phyloP scores from a whole-genome alignment of 2,797 vertebrate genomes.

The Sebastes iracundus region DNA sequence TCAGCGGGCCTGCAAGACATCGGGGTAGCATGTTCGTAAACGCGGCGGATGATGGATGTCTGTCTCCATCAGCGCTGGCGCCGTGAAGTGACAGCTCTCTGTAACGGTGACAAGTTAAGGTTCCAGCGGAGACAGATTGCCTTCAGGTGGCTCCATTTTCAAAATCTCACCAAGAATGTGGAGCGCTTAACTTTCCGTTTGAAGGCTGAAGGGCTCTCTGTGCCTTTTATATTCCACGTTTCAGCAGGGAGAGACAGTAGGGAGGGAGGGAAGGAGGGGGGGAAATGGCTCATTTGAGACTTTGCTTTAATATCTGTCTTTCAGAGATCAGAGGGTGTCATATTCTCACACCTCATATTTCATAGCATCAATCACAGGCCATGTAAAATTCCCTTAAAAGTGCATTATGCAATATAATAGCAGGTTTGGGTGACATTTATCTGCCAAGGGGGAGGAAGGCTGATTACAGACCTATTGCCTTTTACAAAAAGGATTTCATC shows the following conservation, averaged over 20 bases:
- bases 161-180: conserved; percentile 63
- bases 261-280: background rate
- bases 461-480: conserved; percentile 70
- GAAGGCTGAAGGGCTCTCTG: conserved; percentile 80
- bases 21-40: conserved; percentile 37
- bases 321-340: conserved; percentile 81
- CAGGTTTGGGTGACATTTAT: conserved; percentile 72
- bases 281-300: conserved; percentile 70
- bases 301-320: conserved; percentile 81
- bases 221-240: conserved; percentile 74
- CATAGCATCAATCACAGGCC: conserved; percentile 72
- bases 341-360: conserved; percentile 73
- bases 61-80: conserved; percentile 70
- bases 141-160: conserved; percentile 79
- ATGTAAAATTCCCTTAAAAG: conserved; percentile 78
- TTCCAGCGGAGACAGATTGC: conserved; percentile 77
- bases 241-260: conserved; percentile 53
- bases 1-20: conserved; percentile 62
- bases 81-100: conserved; percentile 76
- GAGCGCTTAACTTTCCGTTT: conserved; percentile 79
- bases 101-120: conserved; percentile 71
- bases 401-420: conserved; percentile 80
- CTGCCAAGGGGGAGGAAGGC: conserved; percentile 60
- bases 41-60: conserved; percentile 68
- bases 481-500: conserved; percentile 76